A percentile compares a stretch with the other conserved stretches of the same genome.
Conservation (phyloP, 2,797 vertebrate genomes). For the Smutsia temminckii region DNA sequence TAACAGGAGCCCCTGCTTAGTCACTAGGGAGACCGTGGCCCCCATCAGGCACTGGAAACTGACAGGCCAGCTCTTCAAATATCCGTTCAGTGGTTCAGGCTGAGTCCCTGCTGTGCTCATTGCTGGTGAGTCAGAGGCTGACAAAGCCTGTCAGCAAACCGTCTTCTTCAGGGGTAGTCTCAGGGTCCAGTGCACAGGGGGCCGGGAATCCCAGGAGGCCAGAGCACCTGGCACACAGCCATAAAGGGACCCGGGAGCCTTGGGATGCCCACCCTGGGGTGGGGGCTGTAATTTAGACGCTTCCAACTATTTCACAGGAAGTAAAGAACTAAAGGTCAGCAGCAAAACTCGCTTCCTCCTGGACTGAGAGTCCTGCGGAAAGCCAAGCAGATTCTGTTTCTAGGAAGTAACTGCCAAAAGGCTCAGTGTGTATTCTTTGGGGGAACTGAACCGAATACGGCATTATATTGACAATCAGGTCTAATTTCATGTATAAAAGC, state of each 20-base stretch:
- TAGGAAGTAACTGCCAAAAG: not conserved
- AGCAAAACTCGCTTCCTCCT: not conserved
- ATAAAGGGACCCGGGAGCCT: not conserved
- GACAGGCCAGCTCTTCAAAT: not conserved
- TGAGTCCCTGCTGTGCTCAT: accelerated
- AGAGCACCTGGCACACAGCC: not conserved
- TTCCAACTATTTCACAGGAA: not conserved
- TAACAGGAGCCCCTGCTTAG: too few species aligned
- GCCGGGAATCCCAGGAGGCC: not conserved
- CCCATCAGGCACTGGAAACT: not conserved
- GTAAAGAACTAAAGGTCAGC: slow-evolving; percentile 38
- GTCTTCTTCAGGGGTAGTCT: not conserved
- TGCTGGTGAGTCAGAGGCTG: not conserved
- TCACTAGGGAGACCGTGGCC: accelerated
- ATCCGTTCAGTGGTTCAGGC: accelerated
- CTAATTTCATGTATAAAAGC: not conserved
- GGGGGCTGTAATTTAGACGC: not conserved
- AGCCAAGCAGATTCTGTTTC: not conserved
- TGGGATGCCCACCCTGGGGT: not conserved
- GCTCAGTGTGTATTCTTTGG: not conserved
- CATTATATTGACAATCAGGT: not conserved
- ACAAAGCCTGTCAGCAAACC: not conserved
- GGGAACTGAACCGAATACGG: not conserved
- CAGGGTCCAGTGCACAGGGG: too few species aligned
- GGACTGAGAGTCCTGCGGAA: not conserved